A percentile compares a stretch with the other conserved stretches of the same genome.
phyloP scores from a whole-genome alignment of 2,797 vertebrate species.

The Artibeus jamaicensis region DNA sequence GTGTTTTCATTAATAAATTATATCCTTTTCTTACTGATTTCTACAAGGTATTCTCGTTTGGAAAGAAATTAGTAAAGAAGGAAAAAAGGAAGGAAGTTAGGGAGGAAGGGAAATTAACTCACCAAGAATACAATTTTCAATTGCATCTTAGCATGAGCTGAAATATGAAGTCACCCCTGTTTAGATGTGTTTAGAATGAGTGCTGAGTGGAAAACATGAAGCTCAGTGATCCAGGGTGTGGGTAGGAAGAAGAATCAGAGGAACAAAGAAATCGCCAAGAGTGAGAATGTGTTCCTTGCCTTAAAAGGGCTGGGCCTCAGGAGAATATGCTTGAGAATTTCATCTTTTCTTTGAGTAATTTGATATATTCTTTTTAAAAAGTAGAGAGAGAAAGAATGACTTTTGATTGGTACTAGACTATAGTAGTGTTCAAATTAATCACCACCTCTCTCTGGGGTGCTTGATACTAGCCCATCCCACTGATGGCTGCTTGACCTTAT shows the following conservation, averaged over 20 bases:
- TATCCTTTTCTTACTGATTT: neutral
- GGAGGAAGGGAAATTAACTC: neutral
- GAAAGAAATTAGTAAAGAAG: neutral
- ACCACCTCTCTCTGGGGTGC: neutral
- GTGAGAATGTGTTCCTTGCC: neutral
- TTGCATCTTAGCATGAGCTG: neutral
- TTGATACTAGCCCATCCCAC: neutral
- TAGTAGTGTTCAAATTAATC: neutral
- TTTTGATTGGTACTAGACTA: neutral
- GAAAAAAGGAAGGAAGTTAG: neutral
- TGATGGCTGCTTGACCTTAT: neutral
- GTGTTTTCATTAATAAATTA: neutral
- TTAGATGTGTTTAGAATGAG: neutral
- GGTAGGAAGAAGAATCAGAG: neutral
- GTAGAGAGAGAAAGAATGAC: neutral
- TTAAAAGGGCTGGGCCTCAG: neutral
- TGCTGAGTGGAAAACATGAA: neutral
- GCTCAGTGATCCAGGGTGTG: neutral
- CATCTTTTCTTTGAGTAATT: neutral
- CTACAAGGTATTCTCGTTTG: slow-evolving; percentile 11
- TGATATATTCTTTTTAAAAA: neutral
- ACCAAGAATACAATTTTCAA: neutral
- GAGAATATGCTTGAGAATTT: neutral
- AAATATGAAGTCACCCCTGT: neutral
- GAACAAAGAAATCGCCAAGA: neutral